These are phyloP conservation scores for Cassiopea andromeda DNA, from an alignment of 30 jellyfish, hydroid and myxozoan genomes.

Conservation along the genomic window DNA sequence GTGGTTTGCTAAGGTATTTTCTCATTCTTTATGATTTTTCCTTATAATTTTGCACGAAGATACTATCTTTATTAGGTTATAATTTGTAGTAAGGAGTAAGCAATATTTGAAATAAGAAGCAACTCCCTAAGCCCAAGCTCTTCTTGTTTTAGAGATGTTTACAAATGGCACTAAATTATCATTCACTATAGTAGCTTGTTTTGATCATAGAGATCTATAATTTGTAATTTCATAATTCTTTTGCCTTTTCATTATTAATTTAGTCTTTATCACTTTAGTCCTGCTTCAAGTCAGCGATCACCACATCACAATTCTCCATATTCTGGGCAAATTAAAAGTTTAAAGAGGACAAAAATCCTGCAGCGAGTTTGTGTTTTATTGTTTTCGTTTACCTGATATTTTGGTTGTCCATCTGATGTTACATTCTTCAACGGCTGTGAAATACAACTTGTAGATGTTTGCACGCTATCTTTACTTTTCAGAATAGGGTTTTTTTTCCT, in stretches of 20 bases:
- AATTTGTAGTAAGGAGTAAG: too few relatives aligned
- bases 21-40: background rate
- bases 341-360: conserved; percentile 54
- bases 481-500: too few relatives aligned
- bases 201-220: background rate
- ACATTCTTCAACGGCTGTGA: background rate
- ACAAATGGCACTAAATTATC: too few relatives aligned
- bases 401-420: background rate
- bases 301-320: conserved; percentile 46
- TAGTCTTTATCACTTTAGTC: conserved; percentile 14
- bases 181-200: background rate
- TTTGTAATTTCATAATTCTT: background rate
- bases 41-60: too few relatives aligned
- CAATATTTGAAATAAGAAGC: too few relatives aligned
- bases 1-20: conserved; percentile 59
- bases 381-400: background rate
- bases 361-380: conserved; percentile 44
- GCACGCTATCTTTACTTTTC: too few relatives aligned
- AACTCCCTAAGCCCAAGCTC: too few relatives aligned
- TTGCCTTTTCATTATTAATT: background rate
- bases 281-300: conserved; percentile 32
- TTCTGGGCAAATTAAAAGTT: conserved; percentile 63
- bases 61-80: too few relatives aligned
- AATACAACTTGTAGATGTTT: too few relatives aligned
- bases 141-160: too few relatives aligned